Percentiles rank a stretch among this genome's conserved stretches.
Evolutionary conservation across 1,140 invertebrate genomes (phyloP).

Genomic region (Vanessa atalanta): DNA sequence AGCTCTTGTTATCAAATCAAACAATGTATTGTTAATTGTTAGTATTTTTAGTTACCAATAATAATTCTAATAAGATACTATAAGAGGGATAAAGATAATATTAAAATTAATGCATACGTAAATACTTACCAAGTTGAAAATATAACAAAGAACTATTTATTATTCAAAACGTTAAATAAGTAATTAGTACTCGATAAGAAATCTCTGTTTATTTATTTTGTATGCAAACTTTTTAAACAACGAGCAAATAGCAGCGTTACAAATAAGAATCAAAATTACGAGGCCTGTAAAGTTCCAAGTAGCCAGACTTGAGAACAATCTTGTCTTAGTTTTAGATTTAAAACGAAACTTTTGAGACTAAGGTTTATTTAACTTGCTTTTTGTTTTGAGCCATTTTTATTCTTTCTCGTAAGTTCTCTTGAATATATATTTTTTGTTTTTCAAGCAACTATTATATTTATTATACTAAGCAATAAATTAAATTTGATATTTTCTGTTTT

Average conservation of each 20-base stretch:
- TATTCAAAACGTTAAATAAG: background rate
- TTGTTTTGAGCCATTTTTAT: slow-evolving; percentile 26
- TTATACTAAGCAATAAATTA: background rate
- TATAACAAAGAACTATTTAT: background rate
- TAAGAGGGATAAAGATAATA: no score
- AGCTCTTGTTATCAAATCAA: no score
- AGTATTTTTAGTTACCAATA: no score
- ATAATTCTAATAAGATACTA: no score
- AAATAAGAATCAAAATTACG: slow-evolving; percentile 47
- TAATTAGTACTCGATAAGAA: slow-evolving; percentile 2
- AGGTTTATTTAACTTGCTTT: slow-evolving; percentile 36
- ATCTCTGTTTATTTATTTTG: slow-evolving; percentile 30
- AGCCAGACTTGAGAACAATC: slow-evolving; percentile 53
- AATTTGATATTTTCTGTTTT: no score
- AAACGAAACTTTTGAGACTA: slow-evolving; percentile 50
- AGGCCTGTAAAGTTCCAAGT: slow-evolving; percentile 49
- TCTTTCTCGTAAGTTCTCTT: slow-evolving; percentile 7
- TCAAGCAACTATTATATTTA: background rate
- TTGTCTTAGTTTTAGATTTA: slow-evolving; percentile 49
- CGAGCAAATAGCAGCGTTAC: slow-evolving; percentile 44
- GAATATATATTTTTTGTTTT: slow-evolving; percentile 5
- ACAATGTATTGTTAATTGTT: no score
- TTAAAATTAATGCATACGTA: background rate
- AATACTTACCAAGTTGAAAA: background rate
- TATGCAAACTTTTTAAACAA: slow-evolving; percentile 36